A percentile compares a stretch with the other conserved stretches of the same genome.
Conservation (phyloP, 2,888 invertebrate genomes). For the Dendrolimus pini region DNA sequence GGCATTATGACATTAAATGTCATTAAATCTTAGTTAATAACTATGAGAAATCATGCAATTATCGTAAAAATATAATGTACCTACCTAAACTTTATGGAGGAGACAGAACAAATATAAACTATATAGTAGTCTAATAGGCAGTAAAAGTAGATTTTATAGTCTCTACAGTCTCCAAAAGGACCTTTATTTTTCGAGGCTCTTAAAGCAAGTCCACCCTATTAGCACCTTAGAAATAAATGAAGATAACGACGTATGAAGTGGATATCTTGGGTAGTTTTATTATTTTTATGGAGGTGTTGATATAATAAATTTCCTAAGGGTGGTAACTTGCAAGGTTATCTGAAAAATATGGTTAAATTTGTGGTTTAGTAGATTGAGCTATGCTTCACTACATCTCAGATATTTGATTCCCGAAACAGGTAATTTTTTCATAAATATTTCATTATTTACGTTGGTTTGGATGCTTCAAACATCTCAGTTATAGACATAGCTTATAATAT, state of each 20-base stretch:
- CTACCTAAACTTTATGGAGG: background rate
- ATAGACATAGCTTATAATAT: too few species aligned
- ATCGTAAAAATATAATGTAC: background rate
- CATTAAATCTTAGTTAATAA: background rate
- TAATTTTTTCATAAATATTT: too few species aligned
- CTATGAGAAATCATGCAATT: background rate
- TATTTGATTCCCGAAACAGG: too few species aligned
- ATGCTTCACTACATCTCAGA: too few species aligned
- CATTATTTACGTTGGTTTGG: too few species aligned
- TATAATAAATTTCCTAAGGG: background rate
- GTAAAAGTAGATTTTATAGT: constrained; percentile 20
- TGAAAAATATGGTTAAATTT: background rate
- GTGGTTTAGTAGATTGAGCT: too few species aligned
- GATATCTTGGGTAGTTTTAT: background rate
- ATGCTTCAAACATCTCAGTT: too few species aligned
- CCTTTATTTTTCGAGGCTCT: constrained; percentile 3
- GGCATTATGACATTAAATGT: too few species aligned
- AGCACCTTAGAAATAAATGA: constrained; percentile 2
- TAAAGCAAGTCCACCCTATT: background rate
- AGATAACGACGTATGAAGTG: constrained; percentile 2
- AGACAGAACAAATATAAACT: constrained; percentile 17
- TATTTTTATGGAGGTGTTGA: background rate
- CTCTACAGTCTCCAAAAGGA: constrained; percentile 5
- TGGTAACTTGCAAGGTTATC: background rate
- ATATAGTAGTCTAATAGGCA: constrained; percentile 18